phyloP scores from a whole-genome alignment of 2,888 invertebrate species.

The Epicampocera succincta region DNA sequence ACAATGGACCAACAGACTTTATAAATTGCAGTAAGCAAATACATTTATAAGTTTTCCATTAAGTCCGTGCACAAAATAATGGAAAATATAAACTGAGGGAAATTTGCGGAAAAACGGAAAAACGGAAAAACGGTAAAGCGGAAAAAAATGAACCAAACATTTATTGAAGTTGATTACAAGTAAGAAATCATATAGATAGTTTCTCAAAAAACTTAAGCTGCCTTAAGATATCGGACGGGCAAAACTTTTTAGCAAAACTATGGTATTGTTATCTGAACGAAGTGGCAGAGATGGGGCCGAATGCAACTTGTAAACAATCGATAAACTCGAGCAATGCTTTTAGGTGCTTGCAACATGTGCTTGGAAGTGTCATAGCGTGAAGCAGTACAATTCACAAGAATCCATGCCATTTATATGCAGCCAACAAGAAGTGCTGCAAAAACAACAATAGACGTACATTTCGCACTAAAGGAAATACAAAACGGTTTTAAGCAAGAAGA shows the following conservation, averaged over 20 bases:
- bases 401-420: slow-evolving; percentile 26
- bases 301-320: slow-evolving; percentile 65
- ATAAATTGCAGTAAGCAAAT: slow-evolving; percentile 50
- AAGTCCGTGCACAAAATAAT: slow-evolving; percentile 8
- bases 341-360: slow-evolving; percentile 63
- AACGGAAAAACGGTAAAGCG: too few species aligned
- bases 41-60: slow-evolving; percentile 29
- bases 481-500: slow-evolving; percentile 20
- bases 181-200: slow-evolving; percentile 47
- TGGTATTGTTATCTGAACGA: slow-evolving; percentile 7
- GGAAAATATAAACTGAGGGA: slow-evolving; percentile 31
- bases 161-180: slow-evolving; percentile 57
- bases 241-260: slow-evolving; percentile 22
- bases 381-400: slow-evolving; percentile 62
- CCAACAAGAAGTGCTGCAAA: slow-evolving; percentile 29
- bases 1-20: slow-evolving; percentile 39
- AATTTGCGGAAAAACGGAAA: too few species aligned
- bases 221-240: slow-evolving; percentile 12
- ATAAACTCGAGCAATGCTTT: slow-evolving; percentile 55
- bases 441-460: slow-evolving; percentile 44
- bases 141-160: slow-evolving; percentile 19
- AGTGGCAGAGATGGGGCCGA: slow-evolving; percentile 15
- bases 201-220: neutral
- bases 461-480: slow-evolving; percentile 9
- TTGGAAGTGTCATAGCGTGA: slow-evolving; percentile 63